These are phyloP conservation scores for Enteromius thamalakanensis DNA, from an alignment of 2,797 vertebrate species.

Conservation along the genomic window DNA sequence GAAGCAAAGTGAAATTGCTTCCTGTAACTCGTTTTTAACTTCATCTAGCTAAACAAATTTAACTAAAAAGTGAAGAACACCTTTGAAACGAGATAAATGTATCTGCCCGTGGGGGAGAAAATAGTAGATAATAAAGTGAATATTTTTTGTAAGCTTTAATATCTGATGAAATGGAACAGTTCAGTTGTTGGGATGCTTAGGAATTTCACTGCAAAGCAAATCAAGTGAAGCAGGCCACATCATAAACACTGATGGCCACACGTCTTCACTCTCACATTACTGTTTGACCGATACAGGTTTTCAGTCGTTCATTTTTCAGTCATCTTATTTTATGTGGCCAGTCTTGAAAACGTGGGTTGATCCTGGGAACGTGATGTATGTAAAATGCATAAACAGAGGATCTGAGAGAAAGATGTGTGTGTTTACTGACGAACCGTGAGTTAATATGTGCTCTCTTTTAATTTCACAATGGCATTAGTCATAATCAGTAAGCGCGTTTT, in stretches of 20 bases:
- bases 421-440: slow-evolving; percentile 27
- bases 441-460: slow-evolving; percentile 21
- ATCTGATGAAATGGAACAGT: not conserved
- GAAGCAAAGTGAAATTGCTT: not conserved
- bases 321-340: not conserved
- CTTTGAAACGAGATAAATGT: not conserved
- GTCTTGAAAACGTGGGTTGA: slow-evolving; percentile 16
- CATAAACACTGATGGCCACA: not conserved
- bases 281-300: not conserved
- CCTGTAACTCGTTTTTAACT: not conserved
- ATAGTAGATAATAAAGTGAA: not conserved
- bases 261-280: not conserved
- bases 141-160: not conserved
- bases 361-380: not conserved
- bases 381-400: not conserved
- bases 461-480: slow-evolving; percentile 54
- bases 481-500: slow-evolving; percentile 55
- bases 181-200: not conserved
- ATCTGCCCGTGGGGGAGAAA: not conserved
- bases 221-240: not conserved
- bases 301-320: not conserved
- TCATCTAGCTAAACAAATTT: not conserved
- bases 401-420: slow-evolving; percentile 40
- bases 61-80: not conserved
- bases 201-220: not conserved